Evolutionary conservation across 2,113 vertebrate genomes (phyloP).

Genomic region (Zosterops hypoxanthus): DNA sequence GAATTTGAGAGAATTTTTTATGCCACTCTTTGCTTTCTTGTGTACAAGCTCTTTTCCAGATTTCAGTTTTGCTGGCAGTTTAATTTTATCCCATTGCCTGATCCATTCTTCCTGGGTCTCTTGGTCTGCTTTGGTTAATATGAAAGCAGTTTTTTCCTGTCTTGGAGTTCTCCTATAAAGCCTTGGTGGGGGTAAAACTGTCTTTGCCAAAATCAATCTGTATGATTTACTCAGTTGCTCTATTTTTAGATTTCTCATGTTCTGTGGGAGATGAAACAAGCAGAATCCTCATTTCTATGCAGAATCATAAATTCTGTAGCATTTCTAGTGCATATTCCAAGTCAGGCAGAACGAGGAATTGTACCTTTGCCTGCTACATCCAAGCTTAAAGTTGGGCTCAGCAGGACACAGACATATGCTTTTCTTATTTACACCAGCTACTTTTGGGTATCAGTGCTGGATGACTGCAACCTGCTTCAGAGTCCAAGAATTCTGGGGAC

Average conservation of each 20-base stretch:
- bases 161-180: neutral
- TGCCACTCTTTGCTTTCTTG: neutral
- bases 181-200: neutral
- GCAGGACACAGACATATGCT: neutral
- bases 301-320: constrained; percentile 32
- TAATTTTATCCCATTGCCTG: neutral
- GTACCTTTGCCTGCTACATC: neutral
- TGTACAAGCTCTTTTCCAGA: neutral
- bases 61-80: neutral
- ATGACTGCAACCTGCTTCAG: neutral
- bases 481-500: neutral
- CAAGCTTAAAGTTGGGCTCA: neutral
- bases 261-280: constrained; percentile 39
- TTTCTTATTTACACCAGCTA: neutral
- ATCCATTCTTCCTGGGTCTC: neutral
- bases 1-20: neutral
- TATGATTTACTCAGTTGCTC: neutral
- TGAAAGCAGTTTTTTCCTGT: neutral
- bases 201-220: constrained; percentile 39
- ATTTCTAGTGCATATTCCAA: constrained; percentile 18
- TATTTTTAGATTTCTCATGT: constrained; percentile 42
- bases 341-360: neutral
- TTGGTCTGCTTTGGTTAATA: neutral
- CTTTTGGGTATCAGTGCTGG: neutral
- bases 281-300: constrained; percentile 40